Evolutionary conservation across 1,140 invertebrate genomes (phyloP).

Genomic region (Heliothis subflexa): DNA sequence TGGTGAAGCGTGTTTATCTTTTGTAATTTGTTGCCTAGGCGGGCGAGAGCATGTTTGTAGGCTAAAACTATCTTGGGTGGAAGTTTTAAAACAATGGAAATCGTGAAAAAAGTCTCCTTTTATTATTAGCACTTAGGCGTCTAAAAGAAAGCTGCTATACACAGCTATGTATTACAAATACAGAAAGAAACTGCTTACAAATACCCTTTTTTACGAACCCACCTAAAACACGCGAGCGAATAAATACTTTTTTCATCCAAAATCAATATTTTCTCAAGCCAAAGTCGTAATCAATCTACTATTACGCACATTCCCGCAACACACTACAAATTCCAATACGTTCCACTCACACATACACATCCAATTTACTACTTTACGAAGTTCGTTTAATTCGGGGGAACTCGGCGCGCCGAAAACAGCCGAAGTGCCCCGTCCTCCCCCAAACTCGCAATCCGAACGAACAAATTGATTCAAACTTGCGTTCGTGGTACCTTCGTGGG

Average conservation of each 20-base stretch:
- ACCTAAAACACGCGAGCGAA: background rate
- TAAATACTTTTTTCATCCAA: background rate
- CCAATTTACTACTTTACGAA: slow-evolving; percentile 2
- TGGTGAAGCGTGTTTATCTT: slow-evolving; percentile 31
- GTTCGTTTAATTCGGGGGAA: background rate
- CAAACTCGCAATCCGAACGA: background rate
- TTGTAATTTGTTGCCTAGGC: slow-evolving; percentile 36
- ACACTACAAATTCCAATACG: slow-evolving; percentile 7
- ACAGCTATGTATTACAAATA: too few relatives aligned
- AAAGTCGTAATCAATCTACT: slow-evolving; percentile 4
- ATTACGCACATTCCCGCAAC: background rate
- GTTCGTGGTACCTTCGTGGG: slow-evolving; percentile 7
- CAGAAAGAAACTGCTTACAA: too few relatives aligned
- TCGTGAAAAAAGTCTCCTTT: too few relatives aligned
- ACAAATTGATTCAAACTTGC: background rate
- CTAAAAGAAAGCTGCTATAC: too few relatives aligned
- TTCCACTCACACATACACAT: background rate
- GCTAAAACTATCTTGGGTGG: background rate
- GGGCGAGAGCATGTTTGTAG: background rate
- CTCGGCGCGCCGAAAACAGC: background rate
- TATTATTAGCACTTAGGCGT: too few relatives aligned
- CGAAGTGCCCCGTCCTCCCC: background rate
- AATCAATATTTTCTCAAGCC: background rate
- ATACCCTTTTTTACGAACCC: too few relatives aligned
- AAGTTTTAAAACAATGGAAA: background rate